Conservation (phyloP, 2,113 vertebrate genomes). For the Triplophysa tibetana region DNA sequence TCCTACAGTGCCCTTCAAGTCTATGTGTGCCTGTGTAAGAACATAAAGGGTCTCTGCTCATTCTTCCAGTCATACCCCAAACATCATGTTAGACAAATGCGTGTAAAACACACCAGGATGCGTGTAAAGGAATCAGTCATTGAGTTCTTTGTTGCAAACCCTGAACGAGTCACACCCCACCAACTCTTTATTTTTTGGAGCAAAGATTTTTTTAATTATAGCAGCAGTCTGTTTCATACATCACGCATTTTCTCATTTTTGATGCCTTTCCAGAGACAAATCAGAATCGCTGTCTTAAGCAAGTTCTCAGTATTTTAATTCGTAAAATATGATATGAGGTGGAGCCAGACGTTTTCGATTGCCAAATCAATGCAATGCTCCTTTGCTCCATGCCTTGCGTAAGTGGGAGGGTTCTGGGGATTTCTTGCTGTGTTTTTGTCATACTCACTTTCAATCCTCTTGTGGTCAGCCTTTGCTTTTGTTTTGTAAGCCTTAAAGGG, state of each 20-base stretch:
- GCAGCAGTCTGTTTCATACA: background rate
- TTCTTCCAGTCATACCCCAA: background rate
- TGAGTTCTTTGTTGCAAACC: background rate
- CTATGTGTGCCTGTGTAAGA: background rate
- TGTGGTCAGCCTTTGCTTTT: background rate
- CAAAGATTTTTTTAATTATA: constrained; percentile 2
- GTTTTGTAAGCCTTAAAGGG: background rate
- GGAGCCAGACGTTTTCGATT: constrained; percentile 9
- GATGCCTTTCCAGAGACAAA: constrained; percentile 14
- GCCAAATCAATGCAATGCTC: constrained; percentile 5
- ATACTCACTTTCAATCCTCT: background rate
- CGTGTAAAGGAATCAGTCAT: constrained; percentile 7
- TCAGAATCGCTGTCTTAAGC: background rate
- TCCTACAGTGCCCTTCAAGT: constrained; percentile 53
- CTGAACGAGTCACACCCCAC: background rate
- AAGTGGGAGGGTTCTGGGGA: constrained; percentile 1
- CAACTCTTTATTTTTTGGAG: background rate
- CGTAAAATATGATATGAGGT: constrained; percentile 22
- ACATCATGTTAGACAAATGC: constrained; percentile 32
- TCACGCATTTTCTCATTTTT: background rate
- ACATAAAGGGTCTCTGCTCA: background rate
- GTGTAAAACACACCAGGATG: constrained; percentile 33
- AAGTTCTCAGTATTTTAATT: constrained; percentile 20
- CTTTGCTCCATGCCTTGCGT: constrained; percentile 25
- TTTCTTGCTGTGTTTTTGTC: background rate